A percentile compares a stretch with the other conserved stretches of the same genome.
phyloP scores from a whole-genome alignment of 2,888 invertebrate genomes.

The Marasmarcha lunaedactyla region DNA sequence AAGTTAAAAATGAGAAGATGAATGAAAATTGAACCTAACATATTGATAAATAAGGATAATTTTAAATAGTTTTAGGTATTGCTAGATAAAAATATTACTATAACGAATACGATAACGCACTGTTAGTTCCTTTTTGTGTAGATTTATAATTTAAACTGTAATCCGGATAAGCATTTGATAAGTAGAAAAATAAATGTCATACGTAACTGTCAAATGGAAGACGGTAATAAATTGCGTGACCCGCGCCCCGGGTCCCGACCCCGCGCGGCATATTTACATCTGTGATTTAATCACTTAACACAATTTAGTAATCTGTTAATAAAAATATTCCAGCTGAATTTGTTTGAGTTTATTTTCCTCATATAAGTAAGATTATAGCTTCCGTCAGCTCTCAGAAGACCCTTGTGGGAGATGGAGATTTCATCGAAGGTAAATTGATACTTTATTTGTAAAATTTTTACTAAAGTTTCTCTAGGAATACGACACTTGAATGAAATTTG shows the following conservation, averaged over 20 bases:
- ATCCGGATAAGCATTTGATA: constrained; percentile 15
- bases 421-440: too few species aligned
- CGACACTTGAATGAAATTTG: too few species aligned
- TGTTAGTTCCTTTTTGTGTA: constrained; percentile 64
- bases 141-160: constrained; percentile 29
- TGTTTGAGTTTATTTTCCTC: constrained; percentile 16
- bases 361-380: too few species aligned
- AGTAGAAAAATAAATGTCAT: constrained; percentile 12
- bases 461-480: too few species aligned
- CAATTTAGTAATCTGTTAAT: constrained; percentile 56
- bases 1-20: neutral
- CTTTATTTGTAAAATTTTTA: too few species aligned
- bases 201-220: neutral
- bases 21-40: neutral
- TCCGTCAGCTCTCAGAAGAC: too few species aligned
- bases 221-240: neutral
- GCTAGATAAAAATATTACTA: constrained; percentile 27
- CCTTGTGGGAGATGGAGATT: too few species aligned
- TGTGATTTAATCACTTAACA: constrained; percentile 24
- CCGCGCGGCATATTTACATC: constrained; percentile 21
- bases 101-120: constrained; percentile 24
- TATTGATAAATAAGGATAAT: neutral
- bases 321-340: constrained; percentile 50
- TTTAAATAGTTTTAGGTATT: constrained; percentile 25
- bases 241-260: neutral